Conservation (phyloP, 1,140 invertebrate species). For the Cyphomyrmex costatus region DNA sequence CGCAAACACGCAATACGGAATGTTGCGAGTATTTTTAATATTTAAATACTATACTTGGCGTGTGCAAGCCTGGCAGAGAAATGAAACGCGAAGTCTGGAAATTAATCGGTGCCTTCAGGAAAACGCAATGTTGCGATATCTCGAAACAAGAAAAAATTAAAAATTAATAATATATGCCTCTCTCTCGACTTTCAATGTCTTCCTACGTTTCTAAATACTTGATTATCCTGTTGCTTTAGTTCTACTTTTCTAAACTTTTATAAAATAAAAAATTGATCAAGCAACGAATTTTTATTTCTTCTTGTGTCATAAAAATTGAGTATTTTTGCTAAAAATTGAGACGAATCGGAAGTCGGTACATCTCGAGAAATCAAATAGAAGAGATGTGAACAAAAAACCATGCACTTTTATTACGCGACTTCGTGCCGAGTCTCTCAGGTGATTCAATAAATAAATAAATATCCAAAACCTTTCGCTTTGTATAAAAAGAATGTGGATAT, state of each 20-base stretch:
- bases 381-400: neutral
- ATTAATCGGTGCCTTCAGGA: constrained; percentile 19
- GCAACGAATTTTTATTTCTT: neutral
- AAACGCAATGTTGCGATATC: constrained; percentile 4
- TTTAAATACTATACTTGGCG: constrained; percentile 37
- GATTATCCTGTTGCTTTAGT: neutral
- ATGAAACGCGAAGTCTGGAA: constrained; percentile 3
- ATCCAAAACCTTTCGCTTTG: neutral
- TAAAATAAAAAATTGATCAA: neutral
- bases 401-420: constrained; percentile 39
- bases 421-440: constrained; percentile 46
- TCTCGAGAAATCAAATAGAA: neutral
- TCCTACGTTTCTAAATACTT: neutral
- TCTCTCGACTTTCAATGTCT: neutral
- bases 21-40: constrained; percentile 56
- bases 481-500: constrained; percentile 3
- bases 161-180: neutral
- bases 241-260: neutral
- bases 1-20: constrained; percentile 52
- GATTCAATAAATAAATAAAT: constrained; percentile 67
- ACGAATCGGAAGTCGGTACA: neutral
- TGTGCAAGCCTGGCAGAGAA: constrained; percentile 30
- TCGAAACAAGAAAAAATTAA: neutral
- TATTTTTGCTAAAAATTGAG: neutral
- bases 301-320: neutral